Base-by-base conservation (phyloP, 1,140 invertebrate genomes). In the Rhyacophila brunnea region DNA sequence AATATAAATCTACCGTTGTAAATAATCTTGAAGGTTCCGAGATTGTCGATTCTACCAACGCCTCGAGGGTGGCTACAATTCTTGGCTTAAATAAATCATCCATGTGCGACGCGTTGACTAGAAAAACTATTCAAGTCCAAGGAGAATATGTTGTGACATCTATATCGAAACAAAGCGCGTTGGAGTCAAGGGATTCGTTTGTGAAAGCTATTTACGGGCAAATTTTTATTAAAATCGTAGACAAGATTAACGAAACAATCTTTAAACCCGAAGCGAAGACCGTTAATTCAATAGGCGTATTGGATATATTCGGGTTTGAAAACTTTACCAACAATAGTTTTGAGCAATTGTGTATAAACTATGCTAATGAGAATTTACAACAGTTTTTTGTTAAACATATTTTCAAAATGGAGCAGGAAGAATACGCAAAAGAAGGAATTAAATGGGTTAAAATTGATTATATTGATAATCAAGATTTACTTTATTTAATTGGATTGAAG, bases 271-370 rank as follows among this genome's bases (percentile, higher is more conserved):
- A 84, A 60, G 72, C 75, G 10, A 66, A 80, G 2, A 74, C 74
- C 2, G 82, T 87, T 62, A 84, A 81, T 53, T 87, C 87, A 1
- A 95, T 97, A 59, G 95, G 95, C 7, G 91, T 98, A 5, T 77
- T 98, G 36, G 95, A 98, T 72, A 97, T 98, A 65, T 97, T 96
- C 78, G 95, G 95, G 10, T 98, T 98, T 80, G 95, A 98, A 82
- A 96, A 96, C 72, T 96, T 97, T 71, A 84, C 86, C 11, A 83
- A 82, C 1, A 96, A 96, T 71, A 95, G 92, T 78, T 98, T 96
- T 78, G 96, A 98, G 70, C 95, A 98, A 69, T 80, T 98, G 32
- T 98, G 95, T 73, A 98, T 98, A 60, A 98, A 98, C 78, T 98
- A 93, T 77, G 93, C 96, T 2, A 98, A 98, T 74, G 96, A 98